Evolutionary conservation across 2,797 vertebrate species (phyloP), one percentile per base, ranked within the genome.

Genomic region (Perodicticus potto): DNA sequence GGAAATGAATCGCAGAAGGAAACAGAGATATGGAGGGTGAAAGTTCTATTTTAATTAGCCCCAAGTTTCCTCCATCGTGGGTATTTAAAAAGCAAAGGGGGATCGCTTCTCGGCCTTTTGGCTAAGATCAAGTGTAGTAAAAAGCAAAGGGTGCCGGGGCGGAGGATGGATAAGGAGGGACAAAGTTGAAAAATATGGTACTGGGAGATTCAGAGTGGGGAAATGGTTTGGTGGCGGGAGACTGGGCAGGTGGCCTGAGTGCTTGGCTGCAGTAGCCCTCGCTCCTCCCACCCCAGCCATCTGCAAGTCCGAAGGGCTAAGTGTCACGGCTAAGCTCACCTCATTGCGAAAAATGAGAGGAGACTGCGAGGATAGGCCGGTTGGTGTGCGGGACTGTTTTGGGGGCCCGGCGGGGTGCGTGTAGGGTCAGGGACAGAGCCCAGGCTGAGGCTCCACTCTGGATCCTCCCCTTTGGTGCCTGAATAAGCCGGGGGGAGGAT

Each of bases 171-270:
- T 74, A 73, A 81, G 19, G 55, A 83, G 16, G 6, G 5, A 53
- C 55, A 29, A 90, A 40, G 12, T n/a, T 86, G 25, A 61, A 34
- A 53, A 27, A 74, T 10, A 43, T 1, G 43, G 34, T 40, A 16
- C 25, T 70, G 53, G 34, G 23, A 74, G 37, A 49, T 1, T 1
- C 9, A 0, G 27, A 11, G 34, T 7, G 1, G 0, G 14, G 32
- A 74, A 82, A 7, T 13, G 4, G 65, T 25, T 40, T 40, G 40
- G 40, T 2, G 0, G 12, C 22, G 22, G 32, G 32, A 14, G 29
- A 20, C 6, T 5, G 2, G 13, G 45, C 13, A 0, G 13, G 45
- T 13, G 5, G 23, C 10, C 40, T n/a, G 4, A 0, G 2, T 22
- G 65, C 43, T 76, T 1, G 0, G 2, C 13, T 29, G 43, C 5